Evolutionary conservation across 2,113 vertebrate genomes (phyloP), one percentile per base, ranked within the genome.

Genomic region (Oophaga pumilio): DNA sequence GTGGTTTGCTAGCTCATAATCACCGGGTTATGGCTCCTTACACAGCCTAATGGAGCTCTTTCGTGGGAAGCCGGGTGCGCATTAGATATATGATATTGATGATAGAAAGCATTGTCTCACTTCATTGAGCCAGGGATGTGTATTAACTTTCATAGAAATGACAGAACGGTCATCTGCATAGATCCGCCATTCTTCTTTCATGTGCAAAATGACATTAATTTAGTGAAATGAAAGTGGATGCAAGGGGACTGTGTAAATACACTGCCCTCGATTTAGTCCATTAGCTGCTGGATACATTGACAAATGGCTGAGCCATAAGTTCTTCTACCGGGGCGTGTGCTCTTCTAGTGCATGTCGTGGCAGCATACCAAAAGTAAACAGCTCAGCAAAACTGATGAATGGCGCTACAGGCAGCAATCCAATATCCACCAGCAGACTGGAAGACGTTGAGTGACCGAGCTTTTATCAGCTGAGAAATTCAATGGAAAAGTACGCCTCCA

Each of bases 1-100:
- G 81, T 66, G 80, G 87, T 76, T 88, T 88, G 26, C 56, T 28
- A 84, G 71, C 69, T 76, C 80, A 88, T 84, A 88, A 84, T 84
- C 24, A 56, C 59, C 17, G 53, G 50, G 71, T 76, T 84, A 88
- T 82, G 80, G 87, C 74, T 76, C 26, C 77, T 84, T 88, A 84
- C 71, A 84, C 78, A 56, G 43, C 24, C 71, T 88, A 83, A 88
- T 88, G 87, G 86, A 83, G 69, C 57, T 66, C 22, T 76, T 56
- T 76, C 33, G 62, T 26, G 20, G 60, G 69, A 28, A 12, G 49
- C 52, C 68, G 50, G 28, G 43, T 69, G 50, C 14, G 11, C 79
- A 53, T 66, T 66, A 78, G 84, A 86, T 79, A 78, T 71, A 69
- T 56, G 76, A 86, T 86, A 71, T 57, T 79, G 50, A 57, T 69